Evolutionary conservation across 1,140 invertebrate genomes (phyloP).

Genomic region (Drosophila lini): DNA sequence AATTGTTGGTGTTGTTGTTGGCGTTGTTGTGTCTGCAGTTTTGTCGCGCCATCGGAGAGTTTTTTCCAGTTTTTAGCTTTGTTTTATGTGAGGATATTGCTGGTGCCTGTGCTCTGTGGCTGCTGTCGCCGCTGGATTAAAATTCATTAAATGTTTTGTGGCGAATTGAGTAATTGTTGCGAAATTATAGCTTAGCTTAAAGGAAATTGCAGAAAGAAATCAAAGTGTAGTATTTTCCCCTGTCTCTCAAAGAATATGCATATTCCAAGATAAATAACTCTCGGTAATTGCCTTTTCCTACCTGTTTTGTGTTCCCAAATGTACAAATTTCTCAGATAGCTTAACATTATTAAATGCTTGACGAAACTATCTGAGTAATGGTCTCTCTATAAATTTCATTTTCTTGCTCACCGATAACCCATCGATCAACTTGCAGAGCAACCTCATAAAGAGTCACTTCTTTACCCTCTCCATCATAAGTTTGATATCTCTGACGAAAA

Average conservation of each 20-base stretch:
- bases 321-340: background rate
- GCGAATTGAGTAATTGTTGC: conserved; percentile 49
- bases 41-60: conserved; percentile 50
- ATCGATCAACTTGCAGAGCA: conserved; percentile 28
- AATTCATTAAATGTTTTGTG: conserved; percentile 49
- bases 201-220: background rate
- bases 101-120: conserved; percentile 8
- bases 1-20: conserved; percentile 1
- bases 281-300: background rate
- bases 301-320: background rate
- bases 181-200: conserved; percentile 16
- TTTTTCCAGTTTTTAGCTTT: conserved; percentile 30
- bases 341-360: background rate
- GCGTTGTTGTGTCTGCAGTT: conserved; percentile 51
- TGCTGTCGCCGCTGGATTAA: conserved; percentile 32
- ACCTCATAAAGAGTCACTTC: conserved; percentile 12
- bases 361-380: background rate
- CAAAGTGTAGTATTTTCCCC: background rate
- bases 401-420: background rate
- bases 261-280: too few relatives aligned
- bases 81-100: conserved; percentile 23
- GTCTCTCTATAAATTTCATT: background rate
- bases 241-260: background rate
- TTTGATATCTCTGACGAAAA: conserved; percentile 31
- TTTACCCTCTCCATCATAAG: background rate